Evolutionary conservation across 2,113 vertebrate genomes (phyloP), one percentile per base, ranked within the genome.

Genomic region (Pantherophis guttatus): DNA sequence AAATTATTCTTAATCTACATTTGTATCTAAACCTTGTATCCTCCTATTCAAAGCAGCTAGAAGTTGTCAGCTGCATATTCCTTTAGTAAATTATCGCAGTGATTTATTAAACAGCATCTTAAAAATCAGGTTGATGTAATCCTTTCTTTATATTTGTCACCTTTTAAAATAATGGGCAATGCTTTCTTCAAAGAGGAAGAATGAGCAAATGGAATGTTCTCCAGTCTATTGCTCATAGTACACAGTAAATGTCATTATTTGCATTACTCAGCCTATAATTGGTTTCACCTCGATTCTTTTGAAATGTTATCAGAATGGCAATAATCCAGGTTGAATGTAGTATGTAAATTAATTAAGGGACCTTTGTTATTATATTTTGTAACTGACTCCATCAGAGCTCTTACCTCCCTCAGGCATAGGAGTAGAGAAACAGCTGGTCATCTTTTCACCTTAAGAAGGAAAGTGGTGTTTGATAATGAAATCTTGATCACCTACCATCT

Each of bases 401-500:
- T 55, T 87, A 44, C 5, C 21, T 96, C 89, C 92, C 94, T 50
- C 58, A 90, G 88, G 95, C 94, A 95, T 13, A 87, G 8, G n/a
- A 57, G 57, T 57, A 86, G 81, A 87, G 87, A 96, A 96, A 95
- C 94, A 97, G 96, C 97, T 95, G 94, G 96, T 88, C 94, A 96
- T 95, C 94, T 94, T 93, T 92, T 95, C 95, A 95, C 90, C 93
- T 96, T 90, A 91, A 94, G 89, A 95, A 94, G 88, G 88, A 95
- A 96, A 95, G 0, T 65, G 90, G 94, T 95, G 94, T 95, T 96
- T 96, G 96, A 95, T 96, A 97, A 97, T 95, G 94, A 95, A 96
- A 96, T 94, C 96, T 95, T 96, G 95, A 96, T 96, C 96, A 95
- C 91, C 87, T 93, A 86, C 97, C 97, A 96, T 95, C 96, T 97